Conservation (phyloP, 2,113 vertebrate genomes). For the Chlorocebus sabaeus region DNA sequence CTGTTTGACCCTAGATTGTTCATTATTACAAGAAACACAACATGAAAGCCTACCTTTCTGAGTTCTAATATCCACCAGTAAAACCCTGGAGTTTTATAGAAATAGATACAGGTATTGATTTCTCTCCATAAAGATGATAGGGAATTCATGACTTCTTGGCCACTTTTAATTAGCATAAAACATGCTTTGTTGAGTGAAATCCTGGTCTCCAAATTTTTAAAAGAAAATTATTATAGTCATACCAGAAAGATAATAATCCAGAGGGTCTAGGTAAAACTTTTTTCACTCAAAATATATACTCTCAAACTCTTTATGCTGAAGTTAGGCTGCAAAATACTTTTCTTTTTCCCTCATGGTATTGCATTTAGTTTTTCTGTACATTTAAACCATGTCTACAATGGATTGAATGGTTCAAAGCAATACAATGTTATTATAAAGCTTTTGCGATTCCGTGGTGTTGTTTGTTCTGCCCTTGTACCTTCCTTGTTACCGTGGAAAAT, state of each 20-base stretch:
- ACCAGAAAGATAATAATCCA: slow-evolving; percentile 35
- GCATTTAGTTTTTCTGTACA: slow-evolving; percentile 55
- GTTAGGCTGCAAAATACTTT: not conserved
- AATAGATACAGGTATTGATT: slow-evolving; percentile 75
- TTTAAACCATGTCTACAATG: slow-evolving; percentile 70
- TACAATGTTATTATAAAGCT: slow-evolving; percentile 68
- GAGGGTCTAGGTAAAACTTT: not conserved
- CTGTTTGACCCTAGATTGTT: slow-evolving; percentile 72
- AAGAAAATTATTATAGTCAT: slow-evolving; percentile 40
- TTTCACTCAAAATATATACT: not conserved
- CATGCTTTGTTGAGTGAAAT: slow-evolving; percentile 38
- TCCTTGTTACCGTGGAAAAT: slow-evolving; percentile 68
- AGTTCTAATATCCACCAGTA: slow-evolving; percentile 65
- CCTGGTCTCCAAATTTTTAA: slow-evolving; percentile 16
- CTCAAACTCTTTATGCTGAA: slow-evolving; percentile 30
- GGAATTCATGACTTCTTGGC: slow-evolving; percentile 62
- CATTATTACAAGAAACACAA: slow-evolving; percentile 74
- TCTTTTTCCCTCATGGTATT: not conserved
- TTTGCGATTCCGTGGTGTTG: slow-evolving; percentile 62
- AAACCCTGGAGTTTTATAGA: slow-evolving; percentile 72
- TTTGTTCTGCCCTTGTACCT: slow-evolving; percentile 60
- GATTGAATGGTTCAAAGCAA: slow-evolving; percentile 68
- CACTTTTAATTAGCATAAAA: slow-evolving; percentile 74
- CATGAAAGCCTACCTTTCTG: slow-evolving; percentile 68
- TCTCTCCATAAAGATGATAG: slow-evolving; percentile 72